Evolutionary conservation across 2,888 invertebrate species (phyloP).

Genomic region (Rotaria macrura): DNA sequence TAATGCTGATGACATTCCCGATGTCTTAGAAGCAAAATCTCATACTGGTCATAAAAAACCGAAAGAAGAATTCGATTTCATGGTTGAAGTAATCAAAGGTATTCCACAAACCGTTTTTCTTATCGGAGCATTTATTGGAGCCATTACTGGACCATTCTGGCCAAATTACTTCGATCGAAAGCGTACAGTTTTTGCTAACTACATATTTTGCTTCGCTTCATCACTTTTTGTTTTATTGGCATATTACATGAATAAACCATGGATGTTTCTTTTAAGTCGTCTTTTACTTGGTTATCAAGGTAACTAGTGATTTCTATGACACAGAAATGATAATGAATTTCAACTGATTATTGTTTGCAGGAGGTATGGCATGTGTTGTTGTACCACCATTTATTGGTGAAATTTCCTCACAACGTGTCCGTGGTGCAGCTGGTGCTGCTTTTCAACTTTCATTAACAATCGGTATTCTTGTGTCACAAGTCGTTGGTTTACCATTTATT

Average conservation of each 20-base stretch:
- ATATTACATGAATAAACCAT: not conserved
- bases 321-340: too few relatives aligned
- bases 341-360: not conserved
- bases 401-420: constrained; percentile 10
- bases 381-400: constrained; percentile 19
- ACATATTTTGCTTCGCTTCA: constrained; percentile 3
- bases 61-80: not conserved
- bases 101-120: constrained; percentile 10
- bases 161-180: not conserved
- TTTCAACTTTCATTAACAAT: constrained; percentile 5
- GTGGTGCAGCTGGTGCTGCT: not conserved
- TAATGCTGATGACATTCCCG: too few relatives aligned
- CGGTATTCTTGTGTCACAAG: constrained; percentile 13
- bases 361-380: constrained; percentile 13
- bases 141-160: not conserved
- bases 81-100: not conserved
- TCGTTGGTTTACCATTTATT: constrained; percentile 20
- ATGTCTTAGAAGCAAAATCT: too few relatives aligned
- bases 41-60: too few relatives aligned
- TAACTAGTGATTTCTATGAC: not conserved
- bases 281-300: constrained; percentile 20
- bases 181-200: constrained; percentile 10
- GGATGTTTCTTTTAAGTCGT: not conserved
- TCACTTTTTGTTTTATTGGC: not conserved
- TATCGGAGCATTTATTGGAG: not conserved